phyloP scores from a whole-genome alignment of 1,140 invertebrate genomes.

The Pygmarrhopalites habei region DNA sequence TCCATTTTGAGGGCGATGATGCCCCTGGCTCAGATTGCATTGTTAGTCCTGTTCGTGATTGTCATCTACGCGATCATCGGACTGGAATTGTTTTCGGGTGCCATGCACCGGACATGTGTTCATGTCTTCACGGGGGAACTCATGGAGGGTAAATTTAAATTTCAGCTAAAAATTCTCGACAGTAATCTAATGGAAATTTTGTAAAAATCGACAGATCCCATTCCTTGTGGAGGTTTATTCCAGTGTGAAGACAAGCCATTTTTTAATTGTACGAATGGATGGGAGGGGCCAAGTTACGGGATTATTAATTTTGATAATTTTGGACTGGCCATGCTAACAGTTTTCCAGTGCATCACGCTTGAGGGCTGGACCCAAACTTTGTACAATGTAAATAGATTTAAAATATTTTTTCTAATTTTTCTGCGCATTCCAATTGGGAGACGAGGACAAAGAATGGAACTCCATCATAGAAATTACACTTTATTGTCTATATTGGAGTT shows the following conservation, averaged over 20 bases:
- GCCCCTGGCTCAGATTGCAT: constrained; percentile 95
- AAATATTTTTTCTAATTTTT: no score
- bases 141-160: neutral
- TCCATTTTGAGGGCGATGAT: constrained; percentile 62
- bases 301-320: no score
- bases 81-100: no score
- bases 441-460: no score
- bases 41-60: constrained; percentile 98
- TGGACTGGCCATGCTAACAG: constrained; percentile 53
- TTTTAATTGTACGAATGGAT: constrained; percentile 21
- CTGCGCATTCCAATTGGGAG: no score
- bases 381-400: constrained; percentile 88
- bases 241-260: constrained; percentile 53
- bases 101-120: constrained; percentile 90
- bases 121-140: constrained; percentile 62
- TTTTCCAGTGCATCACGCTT: constrained; percentile 59
- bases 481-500: no score
- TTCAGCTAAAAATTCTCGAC: neutral
- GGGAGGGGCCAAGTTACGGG: constrained; percentile 81
- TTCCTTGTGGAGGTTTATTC: constrained; percentile 74
- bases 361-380: no score
- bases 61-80: no score
- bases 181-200: neutral
- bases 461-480: no score
- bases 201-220: constrained; percentile 49